phyloP scores from a whole-genome alignment of 2,888 invertebrate species.

The Calliscelio sp. region DNA sequence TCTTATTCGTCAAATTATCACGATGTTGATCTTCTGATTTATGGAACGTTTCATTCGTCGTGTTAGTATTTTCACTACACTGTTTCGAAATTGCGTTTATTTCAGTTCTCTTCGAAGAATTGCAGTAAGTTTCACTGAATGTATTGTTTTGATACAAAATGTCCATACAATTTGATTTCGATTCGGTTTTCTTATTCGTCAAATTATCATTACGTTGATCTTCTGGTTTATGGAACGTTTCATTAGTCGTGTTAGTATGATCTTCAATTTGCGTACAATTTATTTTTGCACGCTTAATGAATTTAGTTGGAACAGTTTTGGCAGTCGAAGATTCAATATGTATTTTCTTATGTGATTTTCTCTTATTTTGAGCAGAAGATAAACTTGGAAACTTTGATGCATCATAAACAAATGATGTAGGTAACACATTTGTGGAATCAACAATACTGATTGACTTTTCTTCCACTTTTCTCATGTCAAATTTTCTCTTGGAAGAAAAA shows the following conservation, averaged over 20 bases:
- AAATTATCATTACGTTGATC: neutral
- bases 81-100: no score
- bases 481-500: neutral
- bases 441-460: neutral
- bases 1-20: no score
- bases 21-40: no score
- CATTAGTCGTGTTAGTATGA: slow-evolving; percentile 4
- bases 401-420: slow-evolving; percentile 4
- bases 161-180: neutral
- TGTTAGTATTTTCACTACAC: no score
- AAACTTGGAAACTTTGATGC: neutral
- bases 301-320: neutral
- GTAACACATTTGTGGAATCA: slow-evolving; percentile 1
- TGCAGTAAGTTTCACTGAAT: neutral
- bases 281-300: neutral
- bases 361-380: slow-evolving; percentile 1
- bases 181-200: neutral
- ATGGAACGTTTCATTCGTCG: no score
- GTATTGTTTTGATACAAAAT: neutral
- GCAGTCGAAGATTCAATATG: neutral
- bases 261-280: neutral
- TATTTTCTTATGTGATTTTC: neutral
- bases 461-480: neutral
- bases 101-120: neutral
- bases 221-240: neutral